Evolutionary conservation across 2,113 vertebrate species (phyloP).

Genomic region (Leucopsar rothschildi): DNA sequence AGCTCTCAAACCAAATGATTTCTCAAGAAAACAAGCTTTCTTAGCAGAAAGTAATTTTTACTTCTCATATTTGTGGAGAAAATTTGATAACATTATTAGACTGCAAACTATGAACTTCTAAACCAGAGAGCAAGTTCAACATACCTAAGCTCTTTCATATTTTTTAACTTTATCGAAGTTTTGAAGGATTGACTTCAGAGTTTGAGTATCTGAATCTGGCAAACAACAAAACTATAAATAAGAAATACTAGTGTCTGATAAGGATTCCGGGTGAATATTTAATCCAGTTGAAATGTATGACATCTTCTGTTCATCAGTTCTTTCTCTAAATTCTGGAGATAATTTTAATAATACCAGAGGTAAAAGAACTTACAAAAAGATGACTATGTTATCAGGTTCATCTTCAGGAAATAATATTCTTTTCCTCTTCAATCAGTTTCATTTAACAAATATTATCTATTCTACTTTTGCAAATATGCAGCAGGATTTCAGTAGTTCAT

Average conservation of each 20-base stretch:
- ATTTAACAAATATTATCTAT: neutral
- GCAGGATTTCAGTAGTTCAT: neutral
- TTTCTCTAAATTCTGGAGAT: neutral
- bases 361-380: neutral
- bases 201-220: neutral
- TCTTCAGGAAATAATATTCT: neutral
- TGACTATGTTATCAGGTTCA: neutral
- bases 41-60: neutral
- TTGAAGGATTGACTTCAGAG: neutral
- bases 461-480: neutral
- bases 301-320: neutral
- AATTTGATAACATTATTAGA: neutral
- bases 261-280: neutral
- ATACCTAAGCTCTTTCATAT: neutral
- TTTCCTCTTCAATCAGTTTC: neutral
- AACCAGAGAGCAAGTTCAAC: neutral
- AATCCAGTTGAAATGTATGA: neutral
- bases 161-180: neutral
- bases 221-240: neutral
- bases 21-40: neutral
- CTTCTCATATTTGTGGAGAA: neutral
- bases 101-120: neutral
- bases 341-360: neutral
- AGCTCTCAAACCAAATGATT: neutral
- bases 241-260: neutral